A percentile compares a stretch with the other conserved stretches of the same genome.
phyloP scores from a whole-genome alignment of 2,888 invertebrate species.

The Chrysopilus asiliformis region DNA sequence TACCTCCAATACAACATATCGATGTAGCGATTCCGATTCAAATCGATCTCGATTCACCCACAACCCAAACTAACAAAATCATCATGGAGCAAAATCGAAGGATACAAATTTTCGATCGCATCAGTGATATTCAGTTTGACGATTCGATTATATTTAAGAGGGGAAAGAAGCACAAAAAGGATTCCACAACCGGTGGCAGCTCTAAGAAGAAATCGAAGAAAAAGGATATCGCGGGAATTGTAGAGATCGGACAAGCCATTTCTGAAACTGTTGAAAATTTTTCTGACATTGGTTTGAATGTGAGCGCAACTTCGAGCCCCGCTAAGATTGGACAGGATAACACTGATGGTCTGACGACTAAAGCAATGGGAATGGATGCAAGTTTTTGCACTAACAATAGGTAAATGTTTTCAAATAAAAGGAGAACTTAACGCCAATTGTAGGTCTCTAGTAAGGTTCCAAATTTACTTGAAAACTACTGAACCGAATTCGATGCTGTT shows the following conservation, averaged over 20 bases:
- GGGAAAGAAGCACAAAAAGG: constrained; percentile 27
- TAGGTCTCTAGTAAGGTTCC: too few relatives aligned
- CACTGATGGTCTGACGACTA: constrained; percentile 25
- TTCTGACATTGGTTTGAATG: too few relatives aligned
- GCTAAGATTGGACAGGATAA: too few relatives aligned
- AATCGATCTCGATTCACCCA: constrained; percentile 29
- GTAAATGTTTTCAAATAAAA: constrained; percentile 16
- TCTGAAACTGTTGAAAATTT: too few relatives aligned
- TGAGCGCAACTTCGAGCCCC: too few relatives aligned
- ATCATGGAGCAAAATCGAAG: constrained; percentile 34
- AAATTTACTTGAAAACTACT: too few relatives aligned
- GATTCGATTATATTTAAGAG: constrained; percentile 55
- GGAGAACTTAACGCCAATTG: too few relatives aligned
- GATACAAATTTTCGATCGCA: constrained; percentile 53
- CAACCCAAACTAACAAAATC: constrained; percentile 16
- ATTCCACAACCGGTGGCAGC: constrained; percentile 19
- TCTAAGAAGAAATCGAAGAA: constrained; percentile 19
- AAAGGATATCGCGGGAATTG: constrained; percentile 21
- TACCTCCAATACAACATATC: constrained; percentile 45
- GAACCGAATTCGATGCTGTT: too few relatives aligned
- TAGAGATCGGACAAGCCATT: constrained; percentile 28
- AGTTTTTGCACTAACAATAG: constrained; percentile 32
- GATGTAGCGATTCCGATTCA: constrained; percentile 36
- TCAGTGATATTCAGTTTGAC: constrained; percentile 58
- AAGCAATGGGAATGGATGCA: constrained; percentile 37